Evolutionary conservation across 2,797 vertebrate species (phyloP), one percentile per base, ranked within the genome.

Genomic region (Cossypha polioptera): DNA sequence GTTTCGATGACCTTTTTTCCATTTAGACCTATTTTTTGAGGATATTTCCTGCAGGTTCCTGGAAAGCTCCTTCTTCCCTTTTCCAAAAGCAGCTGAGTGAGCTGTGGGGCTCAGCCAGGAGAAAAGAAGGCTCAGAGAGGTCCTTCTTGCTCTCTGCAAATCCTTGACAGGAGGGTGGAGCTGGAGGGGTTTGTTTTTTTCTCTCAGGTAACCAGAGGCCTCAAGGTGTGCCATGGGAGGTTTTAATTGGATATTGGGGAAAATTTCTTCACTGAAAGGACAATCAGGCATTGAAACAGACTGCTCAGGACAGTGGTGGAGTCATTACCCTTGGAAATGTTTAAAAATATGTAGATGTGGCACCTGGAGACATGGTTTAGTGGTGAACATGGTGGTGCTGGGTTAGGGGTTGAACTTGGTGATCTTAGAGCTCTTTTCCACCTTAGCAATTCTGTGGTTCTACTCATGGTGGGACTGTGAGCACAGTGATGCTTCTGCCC

Each of bases 1-100:
- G 40, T 79, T 93, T 89, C 59, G 38, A 19, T 62, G 59, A 69
- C 47, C 25, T 33, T 93, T 86, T 74, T 71, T 3, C 40, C 15
- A 54, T 87, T 85, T 89, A 62, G 51, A 89, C 10, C 6, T 59
- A 25, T 28, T 89, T 84, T 86, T 89, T 26, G 51, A 51, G 65
- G 55, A 67, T 71, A 74, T 80, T 94, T 86, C 75, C 54, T 33
- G 10, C 28, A 48, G 72, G 61, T 65, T 65, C 79, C 58, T 66
- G 26, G 58, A 77, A 77, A 47, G 18, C 10, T 40, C 12, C 17
- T 58, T 51, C 12, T 65, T 68, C 68, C 10, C 40, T 61, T 71
- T 83, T 40, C 29, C 5, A 4, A 35, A 53, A 53, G 33, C 31
- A 45, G 29, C 22, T 58, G 58, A 35, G 25, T 7, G 43, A 45